A percentile compares a stretch with the other conserved stretches of the same genome.
Evolutionary conservation across 2,888 invertebrate genomes (phyloP).

Genomic region (Drosophila eohydei): DNA sequence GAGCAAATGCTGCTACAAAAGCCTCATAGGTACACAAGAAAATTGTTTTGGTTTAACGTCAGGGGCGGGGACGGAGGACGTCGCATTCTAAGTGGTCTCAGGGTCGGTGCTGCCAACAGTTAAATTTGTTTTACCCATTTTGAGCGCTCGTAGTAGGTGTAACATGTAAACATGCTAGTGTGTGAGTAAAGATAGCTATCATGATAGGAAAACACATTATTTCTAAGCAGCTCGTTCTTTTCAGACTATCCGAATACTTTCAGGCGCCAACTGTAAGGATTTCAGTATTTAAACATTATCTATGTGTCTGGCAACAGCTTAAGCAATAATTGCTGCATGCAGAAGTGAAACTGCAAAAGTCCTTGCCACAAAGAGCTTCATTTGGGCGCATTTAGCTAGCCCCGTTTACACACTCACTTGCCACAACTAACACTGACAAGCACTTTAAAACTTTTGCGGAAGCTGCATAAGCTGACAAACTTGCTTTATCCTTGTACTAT

Average conservation of each 20-base stretch:
- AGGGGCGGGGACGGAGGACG: not conserved
- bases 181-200: not conserved
- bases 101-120: not conserved
- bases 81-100: not conserved
- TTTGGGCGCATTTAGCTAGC: conserved; percentile 11
- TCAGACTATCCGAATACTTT: not conserved
- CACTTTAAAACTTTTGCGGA: conserved; percentile 58
- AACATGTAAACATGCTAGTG: not conserved
- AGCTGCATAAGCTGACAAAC: conserved; percentile 30
- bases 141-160: not conserved
- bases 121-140: conserved; percentile 7
- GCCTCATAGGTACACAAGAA: not conserved
- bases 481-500: not conserved
- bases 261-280: not conserved
- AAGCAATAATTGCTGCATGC: conserved; percentile 8
- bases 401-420: conserved; percentile 10
- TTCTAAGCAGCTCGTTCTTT: not conserved
- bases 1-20: not conserved
- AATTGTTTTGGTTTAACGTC: conserved; percentile 2
- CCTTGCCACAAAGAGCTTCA: conserved; percentile 5
- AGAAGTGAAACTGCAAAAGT: conserved; percentile 12
- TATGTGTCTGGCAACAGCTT: conserved; percentile 3
- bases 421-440: conserved; percentile 61
- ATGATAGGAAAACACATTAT: not conserved
- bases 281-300: not conserved